phyloP scores from a whole-genome alignment of 1,140 invertebrate genomes.

The Drosophila punjabiensis region DNA sequence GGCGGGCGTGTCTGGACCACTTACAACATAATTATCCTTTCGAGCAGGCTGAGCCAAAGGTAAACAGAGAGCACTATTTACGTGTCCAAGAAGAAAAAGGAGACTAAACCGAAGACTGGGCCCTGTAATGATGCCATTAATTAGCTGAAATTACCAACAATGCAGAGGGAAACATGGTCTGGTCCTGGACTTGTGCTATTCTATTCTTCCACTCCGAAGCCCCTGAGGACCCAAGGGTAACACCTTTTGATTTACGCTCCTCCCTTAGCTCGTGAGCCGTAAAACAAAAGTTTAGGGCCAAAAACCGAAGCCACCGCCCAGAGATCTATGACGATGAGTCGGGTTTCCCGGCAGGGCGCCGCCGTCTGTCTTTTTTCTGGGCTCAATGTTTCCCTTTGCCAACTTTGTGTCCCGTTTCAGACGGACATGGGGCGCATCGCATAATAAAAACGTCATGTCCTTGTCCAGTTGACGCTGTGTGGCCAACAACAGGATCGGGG shows the following conservation, averaged over 20 bases:
- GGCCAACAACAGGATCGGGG: conserved; percentile 61
- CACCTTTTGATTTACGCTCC: conserved; percentile 77
- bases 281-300: conserved; percentile 71
- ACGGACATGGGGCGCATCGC: conserved; percentile 41
- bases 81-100: conserved; percentile 22
- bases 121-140: conserved; percentile 75
- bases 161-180: conserved; percentile 1
- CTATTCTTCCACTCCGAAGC: conserved; percentile 45
- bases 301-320: conserved; percentile 18
- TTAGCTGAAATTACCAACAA: conserved; percentile 76
- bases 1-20: conserved; percentile 58
- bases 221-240: conserved; percentile 58
- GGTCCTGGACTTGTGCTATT: conserved; percentile 42
- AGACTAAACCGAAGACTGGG: neutral
- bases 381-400: conserved; percentile 5
- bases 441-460: conserved; percentile 82
- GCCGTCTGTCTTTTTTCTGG: conserved; percentile 45
- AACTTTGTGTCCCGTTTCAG: conserved; percentile 9
- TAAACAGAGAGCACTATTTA: conserved; percentile 50
- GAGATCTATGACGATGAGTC: conserved; percentile 58
- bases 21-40: conserved; percentile 75
- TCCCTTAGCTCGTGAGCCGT: conserved; percentile 57
- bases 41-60: conserved; percentile 16
- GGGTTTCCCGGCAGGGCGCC: conserved; percentile 74
- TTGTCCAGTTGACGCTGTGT: conserved; percentile 59